Base-by-base conservation (phyloP, 2,888 invertebrate genomes). In the Ormyrus thymus region DNA sequence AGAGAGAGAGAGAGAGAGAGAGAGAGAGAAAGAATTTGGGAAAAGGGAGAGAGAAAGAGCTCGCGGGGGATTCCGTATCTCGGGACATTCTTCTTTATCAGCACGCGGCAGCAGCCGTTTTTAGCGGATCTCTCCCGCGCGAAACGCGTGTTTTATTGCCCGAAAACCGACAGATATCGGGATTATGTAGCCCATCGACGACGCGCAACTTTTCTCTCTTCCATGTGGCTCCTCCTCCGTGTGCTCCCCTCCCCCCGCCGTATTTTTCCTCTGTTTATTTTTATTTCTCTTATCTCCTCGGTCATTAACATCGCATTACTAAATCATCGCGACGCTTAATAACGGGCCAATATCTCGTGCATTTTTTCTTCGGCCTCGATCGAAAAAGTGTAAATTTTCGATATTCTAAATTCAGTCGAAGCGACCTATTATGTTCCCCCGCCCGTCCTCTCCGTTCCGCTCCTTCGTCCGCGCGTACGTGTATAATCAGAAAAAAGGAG, bases 141-240 rank as follows among this genome's bases (percentile, higher is more conserved):
- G 85, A 86, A 85, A 86, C 86, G 87, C 91, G 91, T 92, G 92
- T 92, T 92, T 92, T 92, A 92, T 92, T 92, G 91, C 91, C 91
- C 92, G 92, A 92, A 92, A 92, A 92, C 91, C 91, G 90, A 91
- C 91, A 92, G 92, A 92, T 92, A 92, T 91, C 89, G 89, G 90
- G 89, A 90, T 90, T 90, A 90, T 88, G 87, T 84, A 84, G 84
- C 84, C 83, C 84, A 82, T 84, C 83, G 81, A 68, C 81, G 82
- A 53, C 71, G 76, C 58, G 10, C 71, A 50, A 65, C 72, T 78
- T 71, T 75, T 73, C 50, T 77, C 9, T 50, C 45, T 53, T 55
- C 9, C 53, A 29, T 66, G 3, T 53, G 11, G 64, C n/a, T 71
- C 74, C 71, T 73, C 70, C 56, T 58, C 70, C 29, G 46, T 8